phyloP scores from a whole-genome alignment of 2,113 vertebrate genomes.

The Puma concolor region DNA sequence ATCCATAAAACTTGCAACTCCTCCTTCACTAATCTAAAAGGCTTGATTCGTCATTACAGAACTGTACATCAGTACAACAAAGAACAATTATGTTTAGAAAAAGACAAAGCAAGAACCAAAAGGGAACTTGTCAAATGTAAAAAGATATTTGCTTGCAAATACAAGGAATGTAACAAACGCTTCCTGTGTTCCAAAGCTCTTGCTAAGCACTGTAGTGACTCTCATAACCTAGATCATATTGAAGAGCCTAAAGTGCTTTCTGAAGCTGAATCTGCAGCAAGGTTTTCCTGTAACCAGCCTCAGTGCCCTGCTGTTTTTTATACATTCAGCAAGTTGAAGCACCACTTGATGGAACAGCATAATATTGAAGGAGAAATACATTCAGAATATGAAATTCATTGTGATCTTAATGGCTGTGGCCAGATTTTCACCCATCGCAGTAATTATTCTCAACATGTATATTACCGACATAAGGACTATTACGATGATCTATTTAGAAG shows the following conservation, averaged over 20 bases:
- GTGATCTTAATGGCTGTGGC: constrained; percentile 93
- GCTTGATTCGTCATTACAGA: constrained; percentile 95
- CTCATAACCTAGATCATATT: constrained; percentile 85
- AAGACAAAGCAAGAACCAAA: constrained; percentile 90
- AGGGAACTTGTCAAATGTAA: constrained; percentile 91
- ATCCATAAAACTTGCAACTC: constrained; percentile 95
- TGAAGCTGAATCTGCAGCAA: constrained; percentile 84
- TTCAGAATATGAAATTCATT: constrained; percentile 90
- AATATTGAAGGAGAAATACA: constrained; percentile 85
- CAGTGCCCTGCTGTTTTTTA: constrained; percentile 93
- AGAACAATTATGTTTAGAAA: constrained; percentile 94
- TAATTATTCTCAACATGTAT: constrained; percentile 92
- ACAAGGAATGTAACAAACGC: constrained; percentile 90
- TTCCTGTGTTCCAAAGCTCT: constrained; percentile 89
- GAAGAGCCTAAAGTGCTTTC: constrained; percentile 86
- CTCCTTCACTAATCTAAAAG: constrained; percentile 94
- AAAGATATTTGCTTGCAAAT: constrained; percentile 90
- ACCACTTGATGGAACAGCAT: constrained; percentile 89
- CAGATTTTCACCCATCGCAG: constrained; percentile 90
- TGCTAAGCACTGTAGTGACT: constrained; percentile 89
- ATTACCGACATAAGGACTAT: constrained; percentile 91
- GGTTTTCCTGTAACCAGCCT: constrained; percentile 92
- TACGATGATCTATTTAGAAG: constrained; percentile 88
- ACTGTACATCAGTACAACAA: constrained; percentile 95
- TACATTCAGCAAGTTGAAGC: constrained; percentile 93